Evolutionary conservation across 2,888 invertebrate species (phyloP).

Genomic region (Spisula solida): DNA sequence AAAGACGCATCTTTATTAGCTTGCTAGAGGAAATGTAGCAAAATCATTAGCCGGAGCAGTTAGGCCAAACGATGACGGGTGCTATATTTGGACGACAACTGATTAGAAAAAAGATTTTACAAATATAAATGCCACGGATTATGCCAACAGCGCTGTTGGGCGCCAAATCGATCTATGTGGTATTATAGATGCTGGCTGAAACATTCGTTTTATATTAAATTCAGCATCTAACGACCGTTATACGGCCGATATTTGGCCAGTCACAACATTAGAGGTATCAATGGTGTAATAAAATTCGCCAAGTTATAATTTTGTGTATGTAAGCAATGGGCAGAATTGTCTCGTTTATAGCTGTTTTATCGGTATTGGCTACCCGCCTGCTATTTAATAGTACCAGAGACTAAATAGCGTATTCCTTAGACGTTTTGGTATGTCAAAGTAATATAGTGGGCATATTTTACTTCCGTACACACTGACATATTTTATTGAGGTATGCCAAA

Average conservation of each 20-base stretch:
- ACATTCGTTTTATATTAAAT: background rate
- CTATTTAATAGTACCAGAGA: background rate
- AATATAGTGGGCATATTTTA: background rate
- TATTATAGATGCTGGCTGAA: background rate
- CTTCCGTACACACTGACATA: background rate
- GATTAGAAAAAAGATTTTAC: background rate
- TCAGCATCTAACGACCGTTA: background rate
- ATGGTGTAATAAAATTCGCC: background rate
- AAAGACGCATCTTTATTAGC: background rate
- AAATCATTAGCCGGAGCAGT: background rate
- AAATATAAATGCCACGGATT: background rate
- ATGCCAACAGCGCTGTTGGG: background rate
- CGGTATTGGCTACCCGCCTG: background rate
- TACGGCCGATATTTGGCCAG: background rate
- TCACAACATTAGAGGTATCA: background rate
- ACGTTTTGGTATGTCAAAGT: background rate
- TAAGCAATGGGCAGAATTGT: background rate
- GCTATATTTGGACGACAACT: background rate
- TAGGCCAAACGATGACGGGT: background rate
- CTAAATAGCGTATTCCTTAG: background rate
- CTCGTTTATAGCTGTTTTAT: conserved; percentile 7
- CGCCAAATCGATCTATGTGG: conserved; percentile 8
- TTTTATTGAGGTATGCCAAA: background rate
- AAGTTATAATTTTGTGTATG: background rate
- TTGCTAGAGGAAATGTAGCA: background rate